Percentiles rank a stretch among this genome's conserved stretches.
phyloP scores from a whole-genome alignment of 2,888 invertebrate species.

The Thereva nobilitata region DNA sequence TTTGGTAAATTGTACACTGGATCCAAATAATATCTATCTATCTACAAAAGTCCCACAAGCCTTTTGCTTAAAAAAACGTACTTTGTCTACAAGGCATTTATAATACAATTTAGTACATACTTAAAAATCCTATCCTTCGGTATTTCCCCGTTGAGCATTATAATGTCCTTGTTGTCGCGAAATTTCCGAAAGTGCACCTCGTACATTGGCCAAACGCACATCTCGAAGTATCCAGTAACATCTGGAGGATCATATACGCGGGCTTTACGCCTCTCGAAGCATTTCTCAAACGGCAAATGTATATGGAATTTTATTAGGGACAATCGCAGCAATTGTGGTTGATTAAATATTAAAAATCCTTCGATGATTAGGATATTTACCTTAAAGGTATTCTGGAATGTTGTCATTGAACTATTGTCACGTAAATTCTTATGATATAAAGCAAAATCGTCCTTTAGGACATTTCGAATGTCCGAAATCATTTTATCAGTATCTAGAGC shows the following conservation, averaged over 20 bases:
- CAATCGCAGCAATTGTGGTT: slow-evolving; percentile 66
- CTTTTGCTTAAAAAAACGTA: background rate
- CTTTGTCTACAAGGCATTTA: slow-evolving; percentile 30
- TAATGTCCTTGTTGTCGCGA: slow-evolving; percentile 53
- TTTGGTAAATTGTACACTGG: background rate
- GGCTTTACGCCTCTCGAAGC: slow-evolving; percentile 64
- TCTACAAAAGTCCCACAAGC: background rate
- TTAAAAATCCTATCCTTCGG: slow-evolving; percentile 51
- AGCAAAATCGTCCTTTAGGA: slow-evolving; percentile 49
- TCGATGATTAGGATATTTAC: slow-evolving; percentile 70
- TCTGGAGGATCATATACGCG: slow-evolving; percentile 86
- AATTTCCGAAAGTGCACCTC: slow-evolving; percentile 61
- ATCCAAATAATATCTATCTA: background rate
- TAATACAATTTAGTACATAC: slow-evolving; percentile 40
- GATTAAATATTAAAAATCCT: slow-evolving; percentile 76
- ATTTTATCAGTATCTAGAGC: slow-evolving; percentile 75
- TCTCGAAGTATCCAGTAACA: slow-evolving; percentile 83
- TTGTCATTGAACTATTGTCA: background rate
- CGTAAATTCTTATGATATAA: slow-evolving; percentile 26
- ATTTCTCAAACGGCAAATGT: slow-evolving; percentile 70
- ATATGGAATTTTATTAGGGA: slow-evolving; percentile 77
- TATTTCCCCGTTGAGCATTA: slow-evolving; percentile 54
- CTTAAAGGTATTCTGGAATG: slow-evolving; percentile 47
- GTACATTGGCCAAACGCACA: slow-evolving; percentile 90
- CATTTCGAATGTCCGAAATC: slow-evolving; percentile 63